Percentiles rank a stretch among this genome's conserved stretches.
Conservation (phyloP, 2,113 vertebrate species). For the Cyanistes caeruleus region DNA sequence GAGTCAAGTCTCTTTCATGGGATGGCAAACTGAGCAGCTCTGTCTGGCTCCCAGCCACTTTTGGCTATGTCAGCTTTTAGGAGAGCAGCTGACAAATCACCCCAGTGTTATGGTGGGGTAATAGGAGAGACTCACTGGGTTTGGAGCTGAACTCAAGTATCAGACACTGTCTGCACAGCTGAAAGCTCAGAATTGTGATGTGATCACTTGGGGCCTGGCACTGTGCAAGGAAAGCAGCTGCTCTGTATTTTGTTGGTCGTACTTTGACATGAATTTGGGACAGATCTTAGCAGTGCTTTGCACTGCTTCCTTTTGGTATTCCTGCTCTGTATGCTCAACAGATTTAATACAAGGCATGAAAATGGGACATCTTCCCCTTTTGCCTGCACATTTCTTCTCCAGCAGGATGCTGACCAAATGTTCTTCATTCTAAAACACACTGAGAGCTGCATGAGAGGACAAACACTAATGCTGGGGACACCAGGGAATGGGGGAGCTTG, state of each 20-base stretch:
- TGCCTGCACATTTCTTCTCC: not conserved
- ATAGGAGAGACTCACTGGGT: not conserved
- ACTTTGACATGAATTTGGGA: not conserved
- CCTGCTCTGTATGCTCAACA: not conserved
- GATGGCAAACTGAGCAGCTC: not conserved
- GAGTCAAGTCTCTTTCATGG: not conserved
- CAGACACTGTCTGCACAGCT: not conserved
- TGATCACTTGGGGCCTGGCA: not conserved
- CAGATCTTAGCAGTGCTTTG: not conserved
- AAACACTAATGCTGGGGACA: not conserved
- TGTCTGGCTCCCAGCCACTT: not conserved
- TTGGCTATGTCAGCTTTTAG: not conserved
- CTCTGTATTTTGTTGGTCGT: not conserved
- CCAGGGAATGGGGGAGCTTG: not conserved
- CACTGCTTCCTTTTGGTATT: not conserved
- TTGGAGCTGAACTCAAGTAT: not conserved
- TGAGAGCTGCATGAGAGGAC: not conserved
- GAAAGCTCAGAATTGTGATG: not conserved
- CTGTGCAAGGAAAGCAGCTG: not conserved
- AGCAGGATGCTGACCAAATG: not conserved
- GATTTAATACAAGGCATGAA: not conserved
- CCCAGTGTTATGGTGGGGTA: not conserved
- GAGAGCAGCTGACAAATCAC: not conserved
- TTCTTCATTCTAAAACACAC: not conserved
- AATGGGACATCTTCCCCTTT: not conserved